Conservation (phyloP, 2,888 invertebrate species). For the Parnassius glacialis region DNA sequence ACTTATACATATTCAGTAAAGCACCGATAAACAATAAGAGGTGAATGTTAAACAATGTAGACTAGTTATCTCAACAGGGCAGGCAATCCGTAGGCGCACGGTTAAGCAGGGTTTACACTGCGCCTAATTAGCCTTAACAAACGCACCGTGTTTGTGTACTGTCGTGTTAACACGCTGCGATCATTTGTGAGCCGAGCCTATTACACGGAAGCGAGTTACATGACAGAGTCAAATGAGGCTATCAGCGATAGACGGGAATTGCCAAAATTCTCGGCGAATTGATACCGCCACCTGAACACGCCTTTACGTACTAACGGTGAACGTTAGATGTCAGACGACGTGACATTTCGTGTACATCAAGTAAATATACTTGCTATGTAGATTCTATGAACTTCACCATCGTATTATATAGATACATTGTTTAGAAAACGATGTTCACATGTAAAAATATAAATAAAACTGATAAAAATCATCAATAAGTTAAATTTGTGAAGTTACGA, state of each 20-base stretch:
- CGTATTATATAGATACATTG: too few relatives aligned
- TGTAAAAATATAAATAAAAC: too few relatives aligned
- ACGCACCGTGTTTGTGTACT: conserved; percentile 45
- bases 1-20: conserved; percentile 6
- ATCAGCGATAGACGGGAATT: conserved; percentile 30
- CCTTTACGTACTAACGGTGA: conserved; percentile 3
- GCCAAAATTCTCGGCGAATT: conserved; percentile 23
- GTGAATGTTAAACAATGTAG: conserved; percentile 11
- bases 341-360: conserved; percentile 7
- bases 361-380: conserved; percentile 14
- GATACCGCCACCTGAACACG: conserved; percentile 15
- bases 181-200: conserved; percentile 44
- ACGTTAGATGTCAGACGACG: background rate
- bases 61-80: conserved; percentile 15
- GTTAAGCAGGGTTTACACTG: conserved; percentile 42
- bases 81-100: conserved; percentile 15
- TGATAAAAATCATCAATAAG: too few relatives aligned
- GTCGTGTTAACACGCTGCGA: conserved; percentile 47
- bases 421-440: too few relatives aligned
- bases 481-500: too few relatives aligned
- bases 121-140: conserved; percentile 59
- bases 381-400: too few relatives aligned
- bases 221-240: conserved; percentile 36
- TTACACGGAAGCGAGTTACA: conserved; percentile 29
- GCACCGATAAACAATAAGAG: conserved; percentile 17